phyloP scores from a whole-genome alignment of 2,113 vertebrate species.

The Zosterops borbonicus region DNA sequence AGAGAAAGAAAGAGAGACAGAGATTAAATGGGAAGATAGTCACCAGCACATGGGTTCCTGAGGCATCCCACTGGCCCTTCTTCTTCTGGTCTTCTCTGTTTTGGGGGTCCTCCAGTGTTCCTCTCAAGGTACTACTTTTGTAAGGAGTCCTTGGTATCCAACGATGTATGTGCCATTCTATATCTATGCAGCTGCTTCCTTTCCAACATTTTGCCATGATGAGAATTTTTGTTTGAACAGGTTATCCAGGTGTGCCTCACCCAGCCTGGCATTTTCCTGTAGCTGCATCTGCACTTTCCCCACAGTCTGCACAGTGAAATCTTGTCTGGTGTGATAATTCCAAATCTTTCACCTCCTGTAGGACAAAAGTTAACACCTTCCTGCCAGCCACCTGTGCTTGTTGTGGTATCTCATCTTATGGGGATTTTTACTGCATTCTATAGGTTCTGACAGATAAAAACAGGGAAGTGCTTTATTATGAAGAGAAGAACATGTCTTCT shows the following conservation, averaged over 20 bases:
- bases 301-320: not conserved
- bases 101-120: not conserved
- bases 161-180: accelerated
- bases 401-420: not conserved
- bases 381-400: not conserved
- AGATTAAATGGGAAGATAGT: not conserved
- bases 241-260: not conserved
- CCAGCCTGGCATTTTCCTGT: not conserved
- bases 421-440: not conserved
- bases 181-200: not conserved
- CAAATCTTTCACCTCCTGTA: not conserved
- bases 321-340: not conserved
- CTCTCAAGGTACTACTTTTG: not conserved
- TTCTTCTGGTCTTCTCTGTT: not conserved
- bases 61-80: not conserved
- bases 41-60: not conserved
- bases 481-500: not conserved
- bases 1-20: not conserved
- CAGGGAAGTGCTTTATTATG: not conserved
- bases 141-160: too few species aligned
- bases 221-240: not conserved
- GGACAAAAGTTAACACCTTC: not conserved
- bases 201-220: too few species aligned
- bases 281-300: accelerated
- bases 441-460: not conserved